Evolutionary conservation across 2,888 invertebrate genomes (phyloP), one percentile per base, ranked within the genome.

Genomic region (Standfussiana lucernea): DNA sequence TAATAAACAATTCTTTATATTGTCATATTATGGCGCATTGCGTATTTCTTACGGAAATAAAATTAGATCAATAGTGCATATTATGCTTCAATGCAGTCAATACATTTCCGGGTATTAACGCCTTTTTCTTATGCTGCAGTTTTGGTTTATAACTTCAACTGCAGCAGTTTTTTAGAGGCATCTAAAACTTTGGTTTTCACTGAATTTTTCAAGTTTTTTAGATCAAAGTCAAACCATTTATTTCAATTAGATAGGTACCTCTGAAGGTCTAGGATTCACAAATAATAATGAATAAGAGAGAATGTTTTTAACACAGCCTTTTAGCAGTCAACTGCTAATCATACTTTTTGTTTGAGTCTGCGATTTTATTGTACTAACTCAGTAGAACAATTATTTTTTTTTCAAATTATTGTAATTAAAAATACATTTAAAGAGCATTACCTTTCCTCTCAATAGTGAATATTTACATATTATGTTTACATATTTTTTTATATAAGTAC

Each of bases 41-140:
- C 84, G 79, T 40, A 83, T 79, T 84, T 83, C 68, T 72, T 68
- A 66, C 5, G n/a, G 35, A 64, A 74, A 67, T 40, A 72, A 79
- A 77, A 82, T 72, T 47, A 62, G 77, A 86, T 75, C 77, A 77
- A 82, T 73, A 69, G 67, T 86, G 86, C 77, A 85, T 77, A 86
- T 47, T 65, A 79, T 74, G 71, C 67, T 74, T 74, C 77, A 87
- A 77, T 73, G 75, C 66, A 47, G 56, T 40, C 79, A 59, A 69
- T 73, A 79, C 28, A 53, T 61, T 71, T 75, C 69, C 56, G 59
- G 56, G 68, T 66, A 40, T 72, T 72, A 69, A 32, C 50, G 8
- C 64, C 42, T 74, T 78, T 81, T 72, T 78, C 32, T 32, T 56
- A 67, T 50, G 28, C 42, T 35, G 59, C 28, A 53, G 45, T 7